Conservation (phyloP, 2,113 vertebrate species). For the Sander vitreus region DNA sequence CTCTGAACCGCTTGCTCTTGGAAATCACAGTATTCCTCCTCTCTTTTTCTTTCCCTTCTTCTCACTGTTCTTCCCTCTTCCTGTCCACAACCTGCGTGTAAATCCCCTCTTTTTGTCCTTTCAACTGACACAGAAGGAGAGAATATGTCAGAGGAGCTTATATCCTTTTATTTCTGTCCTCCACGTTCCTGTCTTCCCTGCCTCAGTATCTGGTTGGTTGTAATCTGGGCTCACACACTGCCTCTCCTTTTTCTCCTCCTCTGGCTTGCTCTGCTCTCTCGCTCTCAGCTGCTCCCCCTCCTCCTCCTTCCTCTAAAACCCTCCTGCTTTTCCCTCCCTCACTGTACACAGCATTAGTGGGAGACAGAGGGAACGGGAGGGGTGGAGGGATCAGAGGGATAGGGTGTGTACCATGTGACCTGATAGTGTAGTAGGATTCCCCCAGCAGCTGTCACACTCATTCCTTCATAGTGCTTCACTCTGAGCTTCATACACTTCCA, state of each 20-base stretch:
- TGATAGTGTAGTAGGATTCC: conserved; percentile 74
- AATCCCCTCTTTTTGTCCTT: conserved; percentile 15
- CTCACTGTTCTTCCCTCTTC: neutral
- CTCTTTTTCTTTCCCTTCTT: neutral
- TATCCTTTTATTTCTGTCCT: conserved; percentile 19
- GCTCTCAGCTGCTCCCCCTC: conserved; percentile 39
- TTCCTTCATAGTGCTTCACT: conserved; percentile 54
- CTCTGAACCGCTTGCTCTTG: conserved; percentile 20
- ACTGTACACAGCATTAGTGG: conserved; percentile 71
- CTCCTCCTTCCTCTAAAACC: conserved; percentile 38
- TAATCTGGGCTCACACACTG: conserved; percentile 74
- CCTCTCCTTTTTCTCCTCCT: conserved; percentile 61
- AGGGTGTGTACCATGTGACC: conserved; percentile 74
- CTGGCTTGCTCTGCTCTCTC: conserved; percentile 28
- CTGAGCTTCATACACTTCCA: conserved; percentile 38
- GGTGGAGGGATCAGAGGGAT: conserved; percentile 76
- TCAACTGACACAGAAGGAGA: conserved; percentile 14
- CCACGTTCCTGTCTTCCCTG: conserved; percentile 18
- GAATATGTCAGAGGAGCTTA: neutral
- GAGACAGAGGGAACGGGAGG: conserved; percentile 46
- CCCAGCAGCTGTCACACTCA: conserved; percentile 76
- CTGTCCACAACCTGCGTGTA: neutral
- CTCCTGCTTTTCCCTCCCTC: conserved; percentile 60
- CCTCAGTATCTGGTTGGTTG: conserved; percentile 41
- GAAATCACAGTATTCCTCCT: conserved; percentile 6